Percentiles rank a stretch among this genome's conserved stretches.
These are phyloP conservation scores for Erpobdella octoculata DNA, from an alignment of 2,888 invertebrate species.

Conservation along the genomic window DNA sequence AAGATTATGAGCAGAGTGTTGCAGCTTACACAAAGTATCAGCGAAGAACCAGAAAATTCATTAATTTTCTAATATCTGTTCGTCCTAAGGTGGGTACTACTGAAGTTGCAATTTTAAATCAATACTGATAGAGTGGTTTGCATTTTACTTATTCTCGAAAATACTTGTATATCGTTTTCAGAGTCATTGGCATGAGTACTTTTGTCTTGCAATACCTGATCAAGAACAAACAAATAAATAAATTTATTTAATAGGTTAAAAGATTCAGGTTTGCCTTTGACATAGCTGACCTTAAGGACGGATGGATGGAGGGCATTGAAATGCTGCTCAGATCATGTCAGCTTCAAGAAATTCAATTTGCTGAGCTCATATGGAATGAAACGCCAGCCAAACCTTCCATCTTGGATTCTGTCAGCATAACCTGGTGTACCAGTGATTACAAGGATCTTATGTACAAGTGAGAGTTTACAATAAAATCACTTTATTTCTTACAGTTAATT, in stretches of 20 bases:
- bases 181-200: too few relatives aligned
- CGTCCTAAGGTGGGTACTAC: constrained; percentile 23
- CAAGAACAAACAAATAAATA: too few relatives aligned
- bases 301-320: constrained; percentile 44
- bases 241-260: too few relatives aligned
- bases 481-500: too few relatives aligned
- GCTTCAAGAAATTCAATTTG: constrained; percentile 42
- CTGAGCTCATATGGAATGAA: constrained; percentile 49
- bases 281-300: constrained; percentile 45
- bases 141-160: too few relatives aligned
- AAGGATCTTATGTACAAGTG: constrained; percentile 36
- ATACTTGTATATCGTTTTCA: too few relatives aligned
- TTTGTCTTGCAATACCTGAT: too few relatives aligned
- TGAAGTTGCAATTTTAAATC: too few relatives aligned
- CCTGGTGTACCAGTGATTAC: constrained; percentile 39
- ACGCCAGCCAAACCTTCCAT: constrained; percentile 47
- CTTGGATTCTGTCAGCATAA: constrained; percentile 39
- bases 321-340: constrained; percentile 39
- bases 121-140: too few relatives aligned
- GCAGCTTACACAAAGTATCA: constrained; percentile 24
- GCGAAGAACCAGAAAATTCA: constrained; percentile 22
- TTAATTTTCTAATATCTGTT: constrained; percentile 30
- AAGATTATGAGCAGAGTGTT: constrained; percentile 20
- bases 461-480: too few relatives aligned
- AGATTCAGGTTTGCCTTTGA: constrained; percentile 49